Evolutionary conservation across 2,113 vertebrate genomes (phyloP).

Genomic region (Mohoua ochrocephala): DNA sequence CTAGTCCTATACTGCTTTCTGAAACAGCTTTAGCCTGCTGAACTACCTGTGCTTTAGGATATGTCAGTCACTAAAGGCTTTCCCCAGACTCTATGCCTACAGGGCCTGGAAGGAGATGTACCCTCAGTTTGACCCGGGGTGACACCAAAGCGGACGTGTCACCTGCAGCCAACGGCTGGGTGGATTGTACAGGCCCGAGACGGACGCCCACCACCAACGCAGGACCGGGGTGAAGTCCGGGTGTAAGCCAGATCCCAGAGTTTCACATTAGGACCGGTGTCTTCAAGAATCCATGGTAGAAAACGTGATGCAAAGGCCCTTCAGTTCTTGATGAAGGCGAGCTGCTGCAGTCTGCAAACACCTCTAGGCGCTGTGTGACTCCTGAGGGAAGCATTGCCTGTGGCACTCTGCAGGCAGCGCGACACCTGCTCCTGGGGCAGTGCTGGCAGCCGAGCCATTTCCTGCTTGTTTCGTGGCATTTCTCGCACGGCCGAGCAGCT

Average conservation of each 20-base stretch:
- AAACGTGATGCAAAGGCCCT: not conserved
- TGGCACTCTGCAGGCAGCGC: rapidly evolving
- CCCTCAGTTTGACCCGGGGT: rapidly evolving
- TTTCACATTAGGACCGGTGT: not conserved
- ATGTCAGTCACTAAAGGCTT: not conserved
- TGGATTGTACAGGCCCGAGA: not conserved
- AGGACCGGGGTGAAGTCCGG: rapidly evolving
- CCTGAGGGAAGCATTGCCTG: not conserved
- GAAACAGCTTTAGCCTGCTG: not conserved
- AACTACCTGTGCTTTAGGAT: not conserved
- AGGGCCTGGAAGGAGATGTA: no score
- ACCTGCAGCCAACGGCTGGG: rapidly evolving
- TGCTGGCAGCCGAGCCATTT: not conserved
- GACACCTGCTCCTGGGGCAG: not conserved
- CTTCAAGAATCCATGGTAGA: not conserved
- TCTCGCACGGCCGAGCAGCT: rapidly evolving
- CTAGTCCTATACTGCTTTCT: not conserved
- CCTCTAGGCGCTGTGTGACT: not conserved
- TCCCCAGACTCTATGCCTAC: not conserved
- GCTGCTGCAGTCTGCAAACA: not conserved
- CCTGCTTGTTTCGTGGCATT: not conserved
- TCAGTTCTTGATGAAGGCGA: rapidly evolving
- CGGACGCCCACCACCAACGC: rapidly evolving
- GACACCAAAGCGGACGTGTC: rapidly evolving
- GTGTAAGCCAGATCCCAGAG: not conserved